phyloP scores from a whole-genome alignment of 92 coral and sea anemone species.

The Diadumene lineata region DNA sequence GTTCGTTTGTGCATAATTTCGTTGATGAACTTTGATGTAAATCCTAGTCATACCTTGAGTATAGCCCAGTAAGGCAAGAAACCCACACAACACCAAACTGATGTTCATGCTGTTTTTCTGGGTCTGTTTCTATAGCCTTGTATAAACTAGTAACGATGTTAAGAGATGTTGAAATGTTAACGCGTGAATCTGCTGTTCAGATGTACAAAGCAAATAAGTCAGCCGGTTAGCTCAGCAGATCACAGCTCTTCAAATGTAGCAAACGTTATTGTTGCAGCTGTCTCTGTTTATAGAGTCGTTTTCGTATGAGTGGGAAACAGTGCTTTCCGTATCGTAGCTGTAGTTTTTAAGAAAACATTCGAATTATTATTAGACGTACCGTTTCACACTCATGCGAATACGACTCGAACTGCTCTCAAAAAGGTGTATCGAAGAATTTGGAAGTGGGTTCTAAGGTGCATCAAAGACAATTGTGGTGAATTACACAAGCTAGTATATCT shows the following conservation, averaged over 20 bases:
- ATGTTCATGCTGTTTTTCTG: neutral
- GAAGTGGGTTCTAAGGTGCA: too few species aligned
- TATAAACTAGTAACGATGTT: neutral
- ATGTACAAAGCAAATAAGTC: neutral
- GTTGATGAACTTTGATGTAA: too few species aligned
- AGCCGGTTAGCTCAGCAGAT: neutral
- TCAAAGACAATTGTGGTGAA: too few species aligned
- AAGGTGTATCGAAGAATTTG: too few species aligned
- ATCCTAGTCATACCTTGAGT: slow-evolving; percentile 2
- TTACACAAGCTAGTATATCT: too few species aligned
- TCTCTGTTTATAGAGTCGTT: neutral
- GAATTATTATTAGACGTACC: too few species aligned
- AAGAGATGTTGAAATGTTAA: neutral
- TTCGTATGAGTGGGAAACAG: too few species aligned
- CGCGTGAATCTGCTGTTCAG: neutral
- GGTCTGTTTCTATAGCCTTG: neutral
- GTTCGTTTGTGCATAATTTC: too few species aligned
- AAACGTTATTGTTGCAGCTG: neutral
- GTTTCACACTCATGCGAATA: too few species aligned
- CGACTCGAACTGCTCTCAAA: too few species aligned
- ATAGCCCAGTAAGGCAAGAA: neutral
- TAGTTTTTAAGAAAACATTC: too few species aligned
- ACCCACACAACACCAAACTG: neutral
- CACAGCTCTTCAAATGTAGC: neutral
- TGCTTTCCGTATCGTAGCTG: too few species aligned